These are phyloP conservation scores for Eurosta solidaginis DNA, from an alignment of 1,140 invertebrate species.

Conservation along the genomic window DNA sequence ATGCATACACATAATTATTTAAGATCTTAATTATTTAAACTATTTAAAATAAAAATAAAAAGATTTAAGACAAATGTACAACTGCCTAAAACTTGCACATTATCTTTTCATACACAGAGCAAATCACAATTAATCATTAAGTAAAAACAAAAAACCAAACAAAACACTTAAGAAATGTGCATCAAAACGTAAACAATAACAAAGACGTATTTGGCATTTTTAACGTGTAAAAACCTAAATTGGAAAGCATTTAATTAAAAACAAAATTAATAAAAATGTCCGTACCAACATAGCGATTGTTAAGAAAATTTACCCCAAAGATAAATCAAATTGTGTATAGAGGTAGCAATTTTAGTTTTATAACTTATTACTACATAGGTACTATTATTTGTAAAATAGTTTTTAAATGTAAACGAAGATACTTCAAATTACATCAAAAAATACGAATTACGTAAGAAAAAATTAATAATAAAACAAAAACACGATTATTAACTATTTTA, in stretches of 20 bases:
- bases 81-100: constrained; percentile 24
- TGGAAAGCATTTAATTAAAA: constrained; percentile 7
- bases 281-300: neutral
- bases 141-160: neutral
- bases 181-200: neutral
- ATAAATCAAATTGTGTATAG: constrained; percentile 21
- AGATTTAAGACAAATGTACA: neutral
- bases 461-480: neutral
- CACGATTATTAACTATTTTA: neutral
- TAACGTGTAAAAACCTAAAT: neutral
- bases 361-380: too few species aligned
- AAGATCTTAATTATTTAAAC: too few species aligned
- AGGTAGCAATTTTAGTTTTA: constrained; percentile 6
- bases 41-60: neutral
- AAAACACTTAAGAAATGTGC: neutral
- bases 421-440: too few species aligned
- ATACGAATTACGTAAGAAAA: too few species aligned
- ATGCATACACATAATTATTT: too few species aligned
- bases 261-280: too few species aligned
- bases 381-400: constrained; percentile 27
- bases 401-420: neutral
- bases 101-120: neutral
- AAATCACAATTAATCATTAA: neutral
- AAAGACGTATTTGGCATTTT: neutral
- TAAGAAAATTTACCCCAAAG: neutral